Percentiles rank a stretch among this genome's conserved stretches.
Evolutionary conservation across 2,888 invertebrate genomes (phyloP).

Genomic region (Xanthostigma xanthostigma): DNA sequence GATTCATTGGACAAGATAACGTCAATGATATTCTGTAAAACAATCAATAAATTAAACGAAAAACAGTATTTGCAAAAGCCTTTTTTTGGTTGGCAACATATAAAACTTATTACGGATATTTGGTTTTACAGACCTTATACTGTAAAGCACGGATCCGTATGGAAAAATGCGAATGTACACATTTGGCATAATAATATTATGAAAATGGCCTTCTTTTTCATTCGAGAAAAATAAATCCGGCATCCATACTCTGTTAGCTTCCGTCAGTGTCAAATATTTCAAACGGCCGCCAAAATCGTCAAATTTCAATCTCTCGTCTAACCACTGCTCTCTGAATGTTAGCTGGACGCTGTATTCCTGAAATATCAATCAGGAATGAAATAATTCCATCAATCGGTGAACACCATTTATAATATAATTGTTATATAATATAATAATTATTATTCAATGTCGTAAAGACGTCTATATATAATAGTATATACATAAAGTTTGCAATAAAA

Average conservation of each 20-base stretch:
- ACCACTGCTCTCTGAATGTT: conserved; percentile 95
- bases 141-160: conserved; percentile 88
- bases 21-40: conserved; percentile 77
- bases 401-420: too few species aligned
- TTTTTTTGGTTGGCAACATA: neutral
- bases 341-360: conserved; percentile 97
- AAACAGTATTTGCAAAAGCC: neutral
- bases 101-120: too few species aligned
- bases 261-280: conserved; percentile 83
- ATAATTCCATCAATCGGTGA: too few species aligned
- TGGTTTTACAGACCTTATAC: conserved; percentile 52
- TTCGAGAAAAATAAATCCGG: conserved; percentile 96
- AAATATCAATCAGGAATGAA: conserved; percentile 20
- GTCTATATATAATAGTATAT: too few species aligned
- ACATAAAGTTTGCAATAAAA: too few species aligned
- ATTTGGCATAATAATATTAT: conserved; percentile 96
- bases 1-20: conserved; percentile 92
- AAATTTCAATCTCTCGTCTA: conserved; percentile 81
- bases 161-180: conserved; percentile 94
- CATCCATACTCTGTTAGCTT: conserved; percentile 95
- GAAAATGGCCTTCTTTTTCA: conserved; percentile 94
- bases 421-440: too few species aligned
- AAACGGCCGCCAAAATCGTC: conserved; percentile 77
- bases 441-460: too few species aligned
- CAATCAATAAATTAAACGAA: neutral